Evolutionary conservation across 2,113 vertebrate species (phyloP), one percentile per base, ranked within the genome.

Genomic region (Hydrolagus affinis): DNA sequence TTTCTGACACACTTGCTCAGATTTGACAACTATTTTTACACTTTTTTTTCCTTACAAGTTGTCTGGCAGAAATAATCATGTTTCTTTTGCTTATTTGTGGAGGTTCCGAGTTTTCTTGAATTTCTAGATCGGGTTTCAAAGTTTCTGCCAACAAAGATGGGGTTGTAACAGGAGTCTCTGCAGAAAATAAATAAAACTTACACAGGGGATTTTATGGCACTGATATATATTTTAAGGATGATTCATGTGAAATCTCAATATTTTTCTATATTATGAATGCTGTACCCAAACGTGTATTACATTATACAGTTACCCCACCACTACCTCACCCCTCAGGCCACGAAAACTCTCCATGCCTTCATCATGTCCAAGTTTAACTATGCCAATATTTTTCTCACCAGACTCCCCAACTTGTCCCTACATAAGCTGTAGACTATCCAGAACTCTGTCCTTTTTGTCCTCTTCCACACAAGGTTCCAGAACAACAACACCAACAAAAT

Each of bases 1-100:
- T 62, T 80, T 62, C n/a, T 62, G 62, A 28, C 12, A 80, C 60
- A 11, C 12, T 64, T 64, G n/a, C 12, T 6, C 76, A 80, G 11
- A 80, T 80, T 80, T 80, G 23, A 80, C 23, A 28, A 28, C n/a
- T 64, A 28, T 62, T 62, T 60, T 78, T 77, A 7, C 56, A 77
- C 59, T 62, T 0, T 28, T 25, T 57, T 21, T 80, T 62, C 21
- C 23, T 62, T 62, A 23, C 62, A 62, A 80, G 62, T 28, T 64
- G 17, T 64, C 62, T 80, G 76, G 11, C 57, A 62, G 28, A 73
- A 73, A 14, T 25, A 25, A 64, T 62, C n/a, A 17, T 28, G 7
- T 28, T 28, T n/a, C 59, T 9, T 80, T 80, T 80, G 25, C 12
- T 30, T 32, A 21, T 74, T 19, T 74, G 30, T 4, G 71, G 12